Evolutionary conservation across 2,113 vertebrate species (phyloP).

Genomic region (Lophochroa leadbeateri): DNA sequence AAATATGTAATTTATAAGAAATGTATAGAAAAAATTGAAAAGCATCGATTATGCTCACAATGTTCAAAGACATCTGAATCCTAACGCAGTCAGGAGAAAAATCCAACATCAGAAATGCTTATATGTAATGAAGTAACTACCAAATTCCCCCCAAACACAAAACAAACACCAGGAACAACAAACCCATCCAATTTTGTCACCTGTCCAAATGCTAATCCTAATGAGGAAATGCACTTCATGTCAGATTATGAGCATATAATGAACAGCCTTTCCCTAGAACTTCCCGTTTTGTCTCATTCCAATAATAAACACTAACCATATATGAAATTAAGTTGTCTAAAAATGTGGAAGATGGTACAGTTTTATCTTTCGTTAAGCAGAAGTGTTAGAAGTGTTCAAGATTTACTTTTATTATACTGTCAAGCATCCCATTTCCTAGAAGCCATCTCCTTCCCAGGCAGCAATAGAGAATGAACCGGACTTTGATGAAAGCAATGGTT

Average conservation of each 20-base stretch:
- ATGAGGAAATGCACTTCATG: not conserved
- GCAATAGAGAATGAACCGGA: not conserved
- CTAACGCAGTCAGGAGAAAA: not conserved
- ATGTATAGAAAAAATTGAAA: not conserved
- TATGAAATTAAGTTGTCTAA: not conserved
- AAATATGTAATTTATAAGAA: not conserved
- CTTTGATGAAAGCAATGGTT: not conserved
- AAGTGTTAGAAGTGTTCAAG: not conserved
- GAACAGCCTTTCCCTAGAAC: not conserved
- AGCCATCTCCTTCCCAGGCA: not conserved
- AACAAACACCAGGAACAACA: not conserved
- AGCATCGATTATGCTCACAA: not conserved
- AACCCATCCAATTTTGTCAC: not conserved
- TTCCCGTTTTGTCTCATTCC: not conserved
- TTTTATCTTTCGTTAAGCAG: slow-evolving; percentile 1
- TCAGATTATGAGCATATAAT: not conserved
- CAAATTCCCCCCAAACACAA: not conserved
- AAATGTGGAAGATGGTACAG: not conserved
- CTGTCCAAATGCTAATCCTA: not conserved
- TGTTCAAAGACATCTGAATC: not conserved
- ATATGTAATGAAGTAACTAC: not conserved
- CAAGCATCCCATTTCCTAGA: slow-evolving; percentile 14
- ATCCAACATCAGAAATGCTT: not conserved
- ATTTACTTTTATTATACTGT: not conserved
- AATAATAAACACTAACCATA: not conserved